Conservation (phyloP, 2,113 vertebrate species). For the Serilophus lunatus region DNA sequence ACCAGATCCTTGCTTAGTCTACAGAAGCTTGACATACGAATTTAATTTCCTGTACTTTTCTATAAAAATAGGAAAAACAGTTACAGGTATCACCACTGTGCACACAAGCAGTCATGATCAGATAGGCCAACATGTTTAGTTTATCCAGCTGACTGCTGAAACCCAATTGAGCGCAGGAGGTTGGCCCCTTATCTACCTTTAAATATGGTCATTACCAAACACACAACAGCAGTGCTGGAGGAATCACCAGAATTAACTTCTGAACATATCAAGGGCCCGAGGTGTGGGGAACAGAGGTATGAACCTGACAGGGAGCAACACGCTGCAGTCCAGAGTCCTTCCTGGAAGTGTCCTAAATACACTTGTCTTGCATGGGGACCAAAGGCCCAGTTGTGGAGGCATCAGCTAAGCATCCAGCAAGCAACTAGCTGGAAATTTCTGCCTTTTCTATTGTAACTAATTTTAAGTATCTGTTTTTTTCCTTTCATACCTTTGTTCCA, state of each 20-base stretch:
- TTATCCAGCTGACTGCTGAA: neutral
- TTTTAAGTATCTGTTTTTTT: neutral
- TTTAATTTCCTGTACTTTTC: neutral
- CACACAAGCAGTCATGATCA: neutral
- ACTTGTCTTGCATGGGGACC: neutral
- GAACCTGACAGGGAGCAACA: neutral
- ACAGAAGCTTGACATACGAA: neutral
- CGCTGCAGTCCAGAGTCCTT: neutral
- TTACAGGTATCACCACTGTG: neutral
- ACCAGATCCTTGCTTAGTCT: neutral
- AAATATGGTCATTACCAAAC: neutral
- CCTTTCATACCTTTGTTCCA: neutral
- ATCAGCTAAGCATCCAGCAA: neutral
- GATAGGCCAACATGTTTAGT: neutral
- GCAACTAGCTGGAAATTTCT: neutral
- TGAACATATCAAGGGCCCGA: neutral
- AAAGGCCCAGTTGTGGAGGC: accelerated
- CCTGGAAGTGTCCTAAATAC: neutral
- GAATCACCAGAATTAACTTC: neutral
- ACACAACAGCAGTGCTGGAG: neutral
- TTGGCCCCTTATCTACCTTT: neutral
- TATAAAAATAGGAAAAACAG: neutral
- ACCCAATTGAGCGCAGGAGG: accelerated
- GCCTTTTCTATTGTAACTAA: neutral
- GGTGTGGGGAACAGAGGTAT: neutral